Percentiles rank a stretch among this genome's conserved stretches.
Evolutionary conservation across 2,888 invertebrate genomes (phyloP).

Genomic region (Oasisia sp.): DNA sequence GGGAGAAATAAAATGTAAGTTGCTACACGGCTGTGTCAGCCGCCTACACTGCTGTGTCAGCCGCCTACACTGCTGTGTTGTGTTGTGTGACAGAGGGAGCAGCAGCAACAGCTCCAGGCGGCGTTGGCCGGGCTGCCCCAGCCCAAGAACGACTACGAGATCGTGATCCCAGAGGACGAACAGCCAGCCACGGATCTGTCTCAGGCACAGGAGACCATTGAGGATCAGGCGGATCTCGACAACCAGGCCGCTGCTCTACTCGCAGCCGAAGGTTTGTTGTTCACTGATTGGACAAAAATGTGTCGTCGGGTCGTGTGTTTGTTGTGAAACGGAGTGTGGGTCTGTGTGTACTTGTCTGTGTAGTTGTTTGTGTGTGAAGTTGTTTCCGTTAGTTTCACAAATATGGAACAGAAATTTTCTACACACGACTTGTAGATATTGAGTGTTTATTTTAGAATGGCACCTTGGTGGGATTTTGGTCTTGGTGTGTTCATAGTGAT

Average conservation of each 20-base stretch:
- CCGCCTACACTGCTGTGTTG: not conserved
- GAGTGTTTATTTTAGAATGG: no score
- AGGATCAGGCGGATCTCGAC: conserved; percentile 79
- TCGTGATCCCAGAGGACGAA: conserved; percentile 88
- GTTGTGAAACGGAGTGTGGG: no score
- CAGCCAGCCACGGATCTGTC: conserved; percentile 59
- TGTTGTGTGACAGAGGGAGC: conserved; percentile 30
- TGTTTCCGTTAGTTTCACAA: no score
- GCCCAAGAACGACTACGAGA: conserved; percentile 98
- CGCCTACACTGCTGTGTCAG: not conserved
- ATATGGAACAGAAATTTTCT: no score
- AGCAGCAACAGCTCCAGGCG: conserved; percentile 22
- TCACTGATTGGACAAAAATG: not conserved
- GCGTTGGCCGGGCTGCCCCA: conserved; percentile 85
- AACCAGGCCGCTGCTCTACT: conserved; percentile 57
- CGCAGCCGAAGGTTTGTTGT: not conserved
- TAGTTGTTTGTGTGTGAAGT: no score
- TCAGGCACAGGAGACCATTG: conserved; percentile 67
- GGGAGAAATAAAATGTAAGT: no score
- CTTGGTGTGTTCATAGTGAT: no score
- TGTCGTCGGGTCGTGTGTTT: no score
- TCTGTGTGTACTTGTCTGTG: no score
- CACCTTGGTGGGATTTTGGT: no score
- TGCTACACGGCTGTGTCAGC: no score
- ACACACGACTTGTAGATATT: no score